phyloP scores from a whole-genome alignment of 2,888 invertebrate genomes.

The Crepidodera aurea region DNA sequence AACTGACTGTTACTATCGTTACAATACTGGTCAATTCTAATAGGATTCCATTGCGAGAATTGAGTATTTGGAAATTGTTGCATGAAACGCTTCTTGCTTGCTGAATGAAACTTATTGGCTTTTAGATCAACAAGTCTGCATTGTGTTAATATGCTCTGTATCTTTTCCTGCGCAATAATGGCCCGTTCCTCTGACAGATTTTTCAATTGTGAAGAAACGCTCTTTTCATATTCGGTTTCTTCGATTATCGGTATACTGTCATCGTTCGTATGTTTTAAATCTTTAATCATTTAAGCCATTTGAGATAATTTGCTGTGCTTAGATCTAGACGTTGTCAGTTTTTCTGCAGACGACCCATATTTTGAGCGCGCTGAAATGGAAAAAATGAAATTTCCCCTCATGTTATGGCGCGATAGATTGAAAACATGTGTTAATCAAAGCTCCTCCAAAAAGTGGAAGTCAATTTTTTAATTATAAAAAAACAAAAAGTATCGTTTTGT shows the following conservation, averaged over 20 bases:
- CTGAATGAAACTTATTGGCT: neutral
- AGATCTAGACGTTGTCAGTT: constrained; percentile 8
- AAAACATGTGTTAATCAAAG: constrained; percentile 21
- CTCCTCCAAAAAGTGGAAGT: constrained; percentile 19
- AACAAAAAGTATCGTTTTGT: constrained; percentile 19
- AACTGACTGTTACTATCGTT: too few relatives aligned
- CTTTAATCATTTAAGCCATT: constrained; percentile 12
- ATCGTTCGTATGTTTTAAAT: constrained; percentile 11
- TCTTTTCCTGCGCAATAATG: constrained; percentile 1
- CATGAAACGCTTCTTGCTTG: too few relatives aligned
- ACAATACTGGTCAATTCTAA: too few relatives aligned
- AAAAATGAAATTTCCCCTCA: constrained; percentile 19
- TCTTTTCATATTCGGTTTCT: constrained; percentile 6
- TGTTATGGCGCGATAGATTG: constrained; percentile 26
- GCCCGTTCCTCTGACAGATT: constrained; percentile 7
- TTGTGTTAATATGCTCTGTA: constrained; percentile 5
- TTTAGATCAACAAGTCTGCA: neutral
- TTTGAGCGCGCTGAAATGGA: neutral
- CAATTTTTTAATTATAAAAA: constrained; percentile 28
- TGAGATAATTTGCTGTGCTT: constrained; percentile 9
- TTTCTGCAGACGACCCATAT: constrained; percentile 8
- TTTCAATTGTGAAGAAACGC: constrained; percentile 8
- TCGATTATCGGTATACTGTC: constrained; percentile 1
- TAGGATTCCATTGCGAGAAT: too few relatives aligned
- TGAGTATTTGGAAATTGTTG: too few relatives aligned